Base-by-base conservation (phyloP, 64 coral and sea anemone species). In the Stylophora pistillata region DNA sequence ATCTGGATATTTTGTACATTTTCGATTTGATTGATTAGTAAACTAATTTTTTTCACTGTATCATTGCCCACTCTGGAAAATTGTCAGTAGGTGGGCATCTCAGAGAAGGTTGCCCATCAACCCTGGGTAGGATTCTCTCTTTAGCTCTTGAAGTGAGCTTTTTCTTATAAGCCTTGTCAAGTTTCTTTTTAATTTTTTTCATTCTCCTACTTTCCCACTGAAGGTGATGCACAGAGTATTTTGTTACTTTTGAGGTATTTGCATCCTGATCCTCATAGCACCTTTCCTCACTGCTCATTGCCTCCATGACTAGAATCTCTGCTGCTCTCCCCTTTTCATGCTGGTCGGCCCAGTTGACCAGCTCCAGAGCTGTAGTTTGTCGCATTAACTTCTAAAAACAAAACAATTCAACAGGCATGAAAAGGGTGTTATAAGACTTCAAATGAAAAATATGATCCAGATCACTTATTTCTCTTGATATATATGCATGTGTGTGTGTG, bases 281-380 rank as follows among this genome's bases (percentile, higher is more conserved):
- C 17, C 91, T 93, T 41, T 93, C 86, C 78, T 93, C 86, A 41
- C 91, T 93, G 37, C 91, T 93, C 86, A 93, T 93, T 31, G 86
- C 91, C 54, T 78, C 53, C 52, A 58, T 56, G 47, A 78, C 52
- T 13, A 78, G 75, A 25, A 58, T 52, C 75, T 78, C 75, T n/a
- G 75, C 75, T n/a, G 47, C 75, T 26, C 52, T 78, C 28, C 75
- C 75, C 75, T 78, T 78, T 58, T 78, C 18, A 27, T 78, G 75
- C 20, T 55, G 47, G 56, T 78, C 52, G 11, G 52, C n/a, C 75
- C 75, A 78, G 16, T 78, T 78, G 47, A 55, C 52, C 52, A n/a
- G n/a, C n/a, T n/a, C n/a, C n/a, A 78, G 47, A 10, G 25, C 52
- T 56, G 75, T 25, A 56, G 75, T 78, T 56, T 54, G 47, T 26